phyloP scores from a whole-genome alignment of 2,888 invertebrate species.

The Hetaerina titia region DNA sequence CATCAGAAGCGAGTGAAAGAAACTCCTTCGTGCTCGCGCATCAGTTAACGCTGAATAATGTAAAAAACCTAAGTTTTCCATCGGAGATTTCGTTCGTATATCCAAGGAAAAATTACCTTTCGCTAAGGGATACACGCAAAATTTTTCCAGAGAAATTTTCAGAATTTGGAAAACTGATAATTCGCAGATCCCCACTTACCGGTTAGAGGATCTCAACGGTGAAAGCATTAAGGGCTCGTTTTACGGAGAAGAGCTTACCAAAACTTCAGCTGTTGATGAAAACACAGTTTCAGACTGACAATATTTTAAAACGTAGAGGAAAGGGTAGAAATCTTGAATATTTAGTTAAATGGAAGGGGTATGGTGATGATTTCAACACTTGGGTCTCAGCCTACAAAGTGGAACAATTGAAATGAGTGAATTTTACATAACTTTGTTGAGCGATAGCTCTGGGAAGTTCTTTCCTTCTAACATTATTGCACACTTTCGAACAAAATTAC shows the following conservation, averaged over 20 bases:
- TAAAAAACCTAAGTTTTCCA: neutral
- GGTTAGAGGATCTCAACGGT: slow-evolving; percentile 71
- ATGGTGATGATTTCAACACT: too few relatives aligned
- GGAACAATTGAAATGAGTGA: slow-evolving; percentile 67
- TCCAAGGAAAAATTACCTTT: slow-evolving; percentile 70
- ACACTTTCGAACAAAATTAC: slow-evolving; percentile 72
- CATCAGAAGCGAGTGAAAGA: neutral
- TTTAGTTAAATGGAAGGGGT: too few relatives aligned
- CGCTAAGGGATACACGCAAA: slow-evolving; percentile 71
- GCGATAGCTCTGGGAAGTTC: slow-evolving; percentile 72
- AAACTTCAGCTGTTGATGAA: too few relatives aligned
- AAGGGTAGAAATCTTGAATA: too few relatives aligned
- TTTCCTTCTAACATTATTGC: slow-evolving; percentile 72
- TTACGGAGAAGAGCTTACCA: slow-evolving; percentile 71
- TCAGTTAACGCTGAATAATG: neutral
- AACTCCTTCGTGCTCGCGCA: neutral
- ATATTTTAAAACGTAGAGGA: too few relatives aligned
- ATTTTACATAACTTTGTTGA: slow-evolving; percentile 72
- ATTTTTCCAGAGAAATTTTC: slow-evolving; percentile 72
- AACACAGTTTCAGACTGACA: too few relatives aligned
- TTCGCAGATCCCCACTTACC: slow-evolving; percentile 71
- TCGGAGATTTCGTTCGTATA: slow-evolving; percentile 69
- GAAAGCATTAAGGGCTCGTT: slow-evolving; percentile 59
- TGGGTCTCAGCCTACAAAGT: neutral
- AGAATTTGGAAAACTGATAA: slow-evolving; percentile 70